These are phyloP conservation scores for Egretta garzetta DNA, from an alignment of 2,113 vertebrate species.

Conservation along the genomic window DNA sequence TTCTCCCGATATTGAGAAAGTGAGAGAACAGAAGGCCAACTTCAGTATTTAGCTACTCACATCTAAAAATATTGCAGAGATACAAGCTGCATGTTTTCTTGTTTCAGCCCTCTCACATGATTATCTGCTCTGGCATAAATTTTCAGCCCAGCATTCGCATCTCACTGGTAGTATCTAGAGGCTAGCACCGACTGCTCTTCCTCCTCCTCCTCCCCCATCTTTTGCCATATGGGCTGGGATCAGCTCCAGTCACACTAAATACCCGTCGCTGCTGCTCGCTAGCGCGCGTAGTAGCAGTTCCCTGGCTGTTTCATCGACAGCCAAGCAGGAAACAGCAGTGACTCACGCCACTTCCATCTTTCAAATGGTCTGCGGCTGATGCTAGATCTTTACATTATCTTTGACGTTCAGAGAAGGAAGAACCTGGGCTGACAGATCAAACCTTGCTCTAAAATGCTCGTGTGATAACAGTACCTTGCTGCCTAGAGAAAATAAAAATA, in stretches of 20 bases:
- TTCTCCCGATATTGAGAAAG: neutral
- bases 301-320: neutral
- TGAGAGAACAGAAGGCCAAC: neutral
- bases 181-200: neutral
- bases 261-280: neutral
- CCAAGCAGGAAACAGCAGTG: neutral
- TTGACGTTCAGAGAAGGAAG: neutral
- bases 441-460: neutral
- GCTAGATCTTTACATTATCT: neutral
- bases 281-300: neutral
- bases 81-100: conserved; percentile 10
- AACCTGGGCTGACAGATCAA: neutral
- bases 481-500: neutral
- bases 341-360: neutral
- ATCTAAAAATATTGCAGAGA: conserved; percentile 12
- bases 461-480: neutral
- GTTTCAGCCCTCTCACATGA: conserved; percentile 12
- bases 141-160: neutral
- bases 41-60: conserved; percentile 2
- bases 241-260: conserved; percentile 22
- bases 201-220: neutral
- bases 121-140: conserved; percentile 17
- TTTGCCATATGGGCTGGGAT: conserved; percentile 15
- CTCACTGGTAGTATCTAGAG: neutral
- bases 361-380: neutral